A percentile compares a stretch with the other conserved stretches of the same genome.
Conservation (phyloP, 2,888 invertebrate species). For the Coelinius sp. region DNA sequence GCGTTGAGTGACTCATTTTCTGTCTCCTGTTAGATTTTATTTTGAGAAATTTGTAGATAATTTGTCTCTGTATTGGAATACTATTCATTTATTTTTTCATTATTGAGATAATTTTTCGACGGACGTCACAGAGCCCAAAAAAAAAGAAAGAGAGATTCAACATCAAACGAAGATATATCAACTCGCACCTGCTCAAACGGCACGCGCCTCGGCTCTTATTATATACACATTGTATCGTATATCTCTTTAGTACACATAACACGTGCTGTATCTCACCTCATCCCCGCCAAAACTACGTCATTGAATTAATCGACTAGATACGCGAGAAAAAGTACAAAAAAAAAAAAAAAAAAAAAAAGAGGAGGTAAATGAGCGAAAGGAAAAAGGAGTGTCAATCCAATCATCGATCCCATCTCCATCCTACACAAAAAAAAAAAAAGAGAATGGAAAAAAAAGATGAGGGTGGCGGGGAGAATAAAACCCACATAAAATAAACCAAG, state of each 20-base stretch:
- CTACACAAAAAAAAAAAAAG: slow-evolving; percentile 11
- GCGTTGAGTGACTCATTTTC: too few relatives aligned
- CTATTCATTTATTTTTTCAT: too few relatives aligned
- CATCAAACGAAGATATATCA: slow-evolving; percentile 20
- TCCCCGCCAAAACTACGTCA: slow-evolving; percentile 23
- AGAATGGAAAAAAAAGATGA: slow-evolving; percentile 21
- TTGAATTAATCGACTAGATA: slow-evolving; percentile 22
- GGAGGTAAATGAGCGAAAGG: neutral
- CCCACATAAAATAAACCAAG: slow-evolving; percentile 9
- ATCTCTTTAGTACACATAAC: slow-evolving; percentile 25
- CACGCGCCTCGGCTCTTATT: slow-evolving; percentile 22
- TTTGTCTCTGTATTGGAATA: too few relatives aligned
- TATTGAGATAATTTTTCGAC: too few relatives aligned
- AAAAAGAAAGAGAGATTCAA: neutral
- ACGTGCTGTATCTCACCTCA: slow-evolving; percentile 20
- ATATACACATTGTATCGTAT: slow-evolving; percentile 27
- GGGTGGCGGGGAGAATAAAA: neutral
- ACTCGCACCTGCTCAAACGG: slow-evolving; percentile 24
- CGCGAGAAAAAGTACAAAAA: neutral
- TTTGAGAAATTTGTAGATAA: too few relatives aligned
- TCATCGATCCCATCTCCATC: slow-evolving; percentile 23
- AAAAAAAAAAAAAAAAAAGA: neutral
- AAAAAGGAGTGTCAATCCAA: slow-evolving; percentile 26
- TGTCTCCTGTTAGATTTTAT: too few relatives aligned
- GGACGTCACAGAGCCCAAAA: neutral